Conservation (phyloP, 2,797 vertebrate genomes). For the Sebastes itinus region DNA sequence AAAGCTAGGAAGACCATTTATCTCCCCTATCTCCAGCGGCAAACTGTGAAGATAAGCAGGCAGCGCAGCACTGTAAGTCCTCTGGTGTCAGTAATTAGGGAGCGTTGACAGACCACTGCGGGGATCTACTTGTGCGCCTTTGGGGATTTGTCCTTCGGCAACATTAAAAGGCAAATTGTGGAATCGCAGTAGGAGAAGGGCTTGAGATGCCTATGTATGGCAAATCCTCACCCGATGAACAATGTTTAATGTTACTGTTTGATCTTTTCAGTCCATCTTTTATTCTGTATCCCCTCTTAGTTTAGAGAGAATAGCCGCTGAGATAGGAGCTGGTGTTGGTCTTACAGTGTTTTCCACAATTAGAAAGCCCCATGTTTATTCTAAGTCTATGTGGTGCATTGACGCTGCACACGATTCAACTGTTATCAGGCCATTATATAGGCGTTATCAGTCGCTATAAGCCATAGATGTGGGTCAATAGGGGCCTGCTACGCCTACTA, state of each 20-base stretch:
- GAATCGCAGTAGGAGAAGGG: conserved; percentile 56
- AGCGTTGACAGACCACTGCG: conserved; percentile 63
- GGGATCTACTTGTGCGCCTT: conserved; percentile 69
- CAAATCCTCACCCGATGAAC: conserved; percentile 64
- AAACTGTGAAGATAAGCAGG: conserved; percentile 61
- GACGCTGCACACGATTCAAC: neutral
- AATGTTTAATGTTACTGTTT: conserved; percentile 64
- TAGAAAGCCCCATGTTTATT: neutral
- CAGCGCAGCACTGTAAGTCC: conserved; percentile 68
- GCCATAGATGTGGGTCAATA: too few species aligned
- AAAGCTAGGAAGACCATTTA: conserved; percentile 48
- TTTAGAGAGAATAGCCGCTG: conserved; percentile 26
- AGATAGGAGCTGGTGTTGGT: conserved; percentile 19
- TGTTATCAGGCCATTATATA: too few species aligned
- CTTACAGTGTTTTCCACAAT: neutral
- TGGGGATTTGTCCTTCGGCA: conserved; percentile 75
- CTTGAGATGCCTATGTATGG: conserved; percentile 52
- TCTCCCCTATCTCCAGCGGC: conserved; percentile 56
- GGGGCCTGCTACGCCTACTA: too few species aligned
- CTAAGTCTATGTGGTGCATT: neutral
- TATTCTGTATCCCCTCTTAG: conserved; percentile 55
- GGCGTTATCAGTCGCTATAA: too few species aligned
- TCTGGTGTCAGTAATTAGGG: conserved; percentile 75
- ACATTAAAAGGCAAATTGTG: conserved; percentile 73
- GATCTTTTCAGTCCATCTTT: conserved; percentile 57